Base-by-base conservation (phyloP, 2,888 invertebrate genomes). In the Ypsolopha sequella region DNA sequence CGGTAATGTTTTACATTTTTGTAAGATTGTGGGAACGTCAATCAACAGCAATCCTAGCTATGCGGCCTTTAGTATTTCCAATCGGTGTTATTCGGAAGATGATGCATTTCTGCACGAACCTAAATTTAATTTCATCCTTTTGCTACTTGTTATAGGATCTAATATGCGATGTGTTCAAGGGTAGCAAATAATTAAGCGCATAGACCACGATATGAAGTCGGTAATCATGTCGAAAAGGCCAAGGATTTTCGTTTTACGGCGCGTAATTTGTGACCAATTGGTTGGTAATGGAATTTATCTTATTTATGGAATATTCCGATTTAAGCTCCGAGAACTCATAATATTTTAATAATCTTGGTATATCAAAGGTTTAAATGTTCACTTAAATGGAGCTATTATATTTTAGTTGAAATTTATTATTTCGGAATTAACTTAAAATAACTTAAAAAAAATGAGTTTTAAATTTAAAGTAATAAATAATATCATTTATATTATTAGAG, bases 1-100 rank as follows among this genome's bases (percentile, higher is more conserved):
- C 9, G 7, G 33, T 35, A 39, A 49, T 36, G 44, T 33, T 45
- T 44, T 44, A 53, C 58, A 64, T 64, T 65, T 62, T 66, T 62
- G 53, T 69, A 68, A 76, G 76, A 73, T 74, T 80, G 66, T 77
- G 77, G 71, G 77, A 80, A 79, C 75, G 61, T 73, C 70, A 73
- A 75, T 77, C 68, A 68, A 60, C 56, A 48, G 36, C 13, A 10
- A 44, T 60, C 62, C 61, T 61, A 61, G 61, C 62, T 59, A 58
- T 54, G 53, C 61, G 70, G 70, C 78, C 77, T 80, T 78, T 76
- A 70, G 57, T 68, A 67, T 76, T 71, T 73, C 65, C 66, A 66
- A 63, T 66, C 66, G 61, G 58, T 58, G 65, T 61, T 70, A 65
- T 71, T 72, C 63, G 58, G 64, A 70, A 71, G 68, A 77, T 68